These are phyloP conservation scores for Ephestia elutella DNA, from an alignment of 1,140 invertebrate genomes.

Conservation along the genomic window DNA sequence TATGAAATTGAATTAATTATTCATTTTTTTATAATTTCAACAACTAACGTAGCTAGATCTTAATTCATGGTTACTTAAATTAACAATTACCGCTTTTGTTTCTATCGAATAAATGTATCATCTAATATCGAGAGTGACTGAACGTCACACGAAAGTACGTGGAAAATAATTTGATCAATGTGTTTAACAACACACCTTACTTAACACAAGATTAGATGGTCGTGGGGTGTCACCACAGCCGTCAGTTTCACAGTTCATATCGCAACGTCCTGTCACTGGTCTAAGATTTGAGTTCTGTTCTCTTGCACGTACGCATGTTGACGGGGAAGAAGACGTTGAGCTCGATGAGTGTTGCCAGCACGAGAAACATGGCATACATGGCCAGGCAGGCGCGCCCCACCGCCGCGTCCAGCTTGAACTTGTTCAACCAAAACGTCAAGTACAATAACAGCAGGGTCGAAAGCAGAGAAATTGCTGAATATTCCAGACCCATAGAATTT, in stretches of 20 bases:
- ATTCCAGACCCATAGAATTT: constrained; percentile 88
- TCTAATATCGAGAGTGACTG: not conserved
- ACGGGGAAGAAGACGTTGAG: constrained; percentile 92
- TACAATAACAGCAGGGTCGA: constrained; percentile 89
- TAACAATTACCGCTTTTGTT: not conserved
- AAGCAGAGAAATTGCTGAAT: constrained; percentile 87
- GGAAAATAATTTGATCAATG: not conserved
- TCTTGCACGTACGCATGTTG: constrained; percentile 85
- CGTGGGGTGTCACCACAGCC: constrained; percentile 11
- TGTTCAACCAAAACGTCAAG: constrained; percentile 85
- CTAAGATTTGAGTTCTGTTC: constrained; percentile 58
- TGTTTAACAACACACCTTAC: not conserved
- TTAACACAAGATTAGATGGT: not conserved
- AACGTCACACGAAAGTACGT: not conserved
- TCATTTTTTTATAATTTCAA: not conserved
- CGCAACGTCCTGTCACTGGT: constrained; percentile 22
- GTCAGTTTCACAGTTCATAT: constrained; percentile 23
- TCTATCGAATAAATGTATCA: not conserved
- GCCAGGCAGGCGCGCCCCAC: constrained; percentile 86
- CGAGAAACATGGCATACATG: constrained; percentile 88
- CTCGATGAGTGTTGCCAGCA: constrained; percentile 89
- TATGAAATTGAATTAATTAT: not conserved
- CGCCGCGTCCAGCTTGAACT: constrained; percentile 86
- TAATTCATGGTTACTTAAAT: not conserved
- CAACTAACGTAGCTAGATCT: not conserved